Evolutionary conservation across 2,888 invertebrate species (phyloP).

Genomic region (Stomorhina lunata): DNA sequence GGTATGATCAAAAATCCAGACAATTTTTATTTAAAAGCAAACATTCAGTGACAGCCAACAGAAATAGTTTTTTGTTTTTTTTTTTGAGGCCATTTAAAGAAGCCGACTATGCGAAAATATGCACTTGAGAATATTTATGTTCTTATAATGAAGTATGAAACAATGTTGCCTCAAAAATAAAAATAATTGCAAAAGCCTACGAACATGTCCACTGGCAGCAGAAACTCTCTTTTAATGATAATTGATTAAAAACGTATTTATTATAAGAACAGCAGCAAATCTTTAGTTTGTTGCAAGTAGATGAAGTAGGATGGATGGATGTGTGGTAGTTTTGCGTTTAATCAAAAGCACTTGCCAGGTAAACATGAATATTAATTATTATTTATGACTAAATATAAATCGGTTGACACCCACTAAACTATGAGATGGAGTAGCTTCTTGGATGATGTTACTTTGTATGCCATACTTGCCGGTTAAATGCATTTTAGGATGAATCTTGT

Average conservation of each 20-base stretch:
- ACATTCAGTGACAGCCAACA: slow-evolving; percentile 58
- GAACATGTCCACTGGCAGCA: no score
- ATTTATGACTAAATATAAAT: slow-evolving; percentile 36
- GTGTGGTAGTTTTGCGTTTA: background rate
- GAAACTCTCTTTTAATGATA: slow-evolving; percentile 16
- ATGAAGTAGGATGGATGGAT: no score
- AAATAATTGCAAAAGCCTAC: slow-evolving; percentile 34
- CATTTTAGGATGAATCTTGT: no score
- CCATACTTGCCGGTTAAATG: no score
- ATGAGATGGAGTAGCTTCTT: background rate
- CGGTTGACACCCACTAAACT: slow-evolving; percentile 32
- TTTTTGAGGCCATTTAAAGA: slow-evolving; percentile 23
- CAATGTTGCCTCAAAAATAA: background rate
- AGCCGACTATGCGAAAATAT: slow-evolving; percentile 17
- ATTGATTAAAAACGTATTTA: slow-evolving; percentile 49
- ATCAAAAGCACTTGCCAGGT: background rate
- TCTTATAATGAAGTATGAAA: slow-evolving; percentile 4
- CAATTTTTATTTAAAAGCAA: slow-evolving; percentile 51
- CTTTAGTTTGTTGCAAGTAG: no score
- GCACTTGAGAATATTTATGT: background rate
- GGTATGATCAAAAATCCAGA: slow-evolving; percentile 48
- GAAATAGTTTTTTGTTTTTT: slow-evolving; percentile 2
- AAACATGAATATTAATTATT: slow-evolving; percentile 22
- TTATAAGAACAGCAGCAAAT: background rate
- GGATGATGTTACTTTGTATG: no score